These are phyloP conservation scores for Sminthopsis crassicaudata DNA, from an alignment of 2,113 vertebrate genomes.

Conservation along the genomic window DNA sequence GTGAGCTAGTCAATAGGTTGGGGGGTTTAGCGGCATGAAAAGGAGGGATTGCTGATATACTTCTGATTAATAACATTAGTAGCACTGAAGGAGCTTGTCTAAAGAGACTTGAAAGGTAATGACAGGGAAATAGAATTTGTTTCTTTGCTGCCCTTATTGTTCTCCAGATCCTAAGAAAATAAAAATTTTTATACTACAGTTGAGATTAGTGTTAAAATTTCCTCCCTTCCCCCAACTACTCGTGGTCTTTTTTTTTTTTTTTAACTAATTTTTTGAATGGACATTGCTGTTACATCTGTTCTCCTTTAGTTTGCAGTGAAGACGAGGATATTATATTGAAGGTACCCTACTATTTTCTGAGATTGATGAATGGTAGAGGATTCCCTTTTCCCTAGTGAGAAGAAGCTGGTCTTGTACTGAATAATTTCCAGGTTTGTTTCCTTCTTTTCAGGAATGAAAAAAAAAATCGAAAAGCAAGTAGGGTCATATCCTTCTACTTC, in stretches of 20 bases:
- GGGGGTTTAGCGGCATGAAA: background rate
- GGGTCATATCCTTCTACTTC: background rate
- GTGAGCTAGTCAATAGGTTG: background rate
- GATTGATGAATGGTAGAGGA: background rate
- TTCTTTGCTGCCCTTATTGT: background rate
- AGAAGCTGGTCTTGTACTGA: background rate
- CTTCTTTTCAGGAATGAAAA: constrained; percentile 11
- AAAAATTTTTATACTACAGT: background rate
- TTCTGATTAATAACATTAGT: background rate
- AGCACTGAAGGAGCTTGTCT: background rate
- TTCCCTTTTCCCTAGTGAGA: background rate
- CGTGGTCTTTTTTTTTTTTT: background rate
- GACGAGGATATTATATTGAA: background rate
- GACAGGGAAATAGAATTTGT: background rate
- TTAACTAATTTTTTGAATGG: background rate
- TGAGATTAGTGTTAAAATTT: background rate
- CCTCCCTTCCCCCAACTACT: background rate
- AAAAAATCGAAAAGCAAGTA: background rate
- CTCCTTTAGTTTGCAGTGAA: background rate
- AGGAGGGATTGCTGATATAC: background rate
- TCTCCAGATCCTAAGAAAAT: background rate
- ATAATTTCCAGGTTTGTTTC: background rate
- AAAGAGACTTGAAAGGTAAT: background rate
- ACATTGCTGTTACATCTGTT: background rate
- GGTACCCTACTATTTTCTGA: background rate